Evolutionary conservation across 53 echinoderm and acorn worm genomes (phyloP), one percentile per base, ranked within the genome.

Genomic region (Stichopus horrens): DNA sequence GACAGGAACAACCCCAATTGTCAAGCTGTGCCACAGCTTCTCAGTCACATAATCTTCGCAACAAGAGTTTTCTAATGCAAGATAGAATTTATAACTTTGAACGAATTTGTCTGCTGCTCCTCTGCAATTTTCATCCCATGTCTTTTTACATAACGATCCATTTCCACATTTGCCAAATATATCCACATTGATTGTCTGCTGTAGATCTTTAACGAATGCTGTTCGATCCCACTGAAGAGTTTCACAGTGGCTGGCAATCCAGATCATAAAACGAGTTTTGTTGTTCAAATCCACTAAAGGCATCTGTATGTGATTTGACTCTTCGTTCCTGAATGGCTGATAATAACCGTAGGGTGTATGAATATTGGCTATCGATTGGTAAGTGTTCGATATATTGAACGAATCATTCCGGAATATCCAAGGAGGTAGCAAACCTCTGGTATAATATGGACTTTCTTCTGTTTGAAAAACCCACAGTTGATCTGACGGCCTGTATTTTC

Each of bases 391-490:
- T 65, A 84, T 84, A 65, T 84, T 63, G 63, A 63, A 84, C 11
- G 84, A 57, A 58, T 84, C 84, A 10, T 59, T 65, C 8, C 84
- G 84, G 84, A 84, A 84, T 51, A 65, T 59, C 65, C 65, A 84
- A 0, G 84, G 84, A 58, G 63, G 58, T 10, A 84, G 37, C 6
- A 23, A 60, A 37, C 84, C 84, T 51, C 21, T 51, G 22, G 84
- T 65, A 14, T 84, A 84, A 5, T 59, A 59, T 7, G 84, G 84
- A 51, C 84, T 84, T 51, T 84, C 84, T 22, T 84, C 84, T 14
- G 23, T 84, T 65, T 84, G 84, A 8, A 84, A 23, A 21, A 84
- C 84, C 84, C 84, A 84, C 84, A 84, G 59, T 65, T 84, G 84
- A 60, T 58, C 84, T 21, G 84, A 5, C 6, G 84, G 21, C 23